These are phyloP conservation scores for Lepisosteus osseus DNA, from an alignment of 2,113 vertebrate genomes.

Conservation along the genomic window DNA sequence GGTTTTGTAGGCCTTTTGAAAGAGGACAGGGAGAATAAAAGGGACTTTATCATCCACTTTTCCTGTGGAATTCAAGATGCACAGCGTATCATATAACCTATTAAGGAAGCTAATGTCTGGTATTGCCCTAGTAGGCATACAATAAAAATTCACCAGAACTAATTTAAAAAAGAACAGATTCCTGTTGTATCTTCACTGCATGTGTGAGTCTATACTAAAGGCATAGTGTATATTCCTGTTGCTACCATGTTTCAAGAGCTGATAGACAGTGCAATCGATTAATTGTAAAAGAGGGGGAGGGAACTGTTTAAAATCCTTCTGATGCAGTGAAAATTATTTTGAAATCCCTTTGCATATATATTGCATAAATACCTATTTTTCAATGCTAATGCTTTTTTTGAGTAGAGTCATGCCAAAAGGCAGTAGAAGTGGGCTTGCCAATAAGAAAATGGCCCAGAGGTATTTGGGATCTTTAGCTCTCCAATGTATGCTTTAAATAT, in stretches of 20 bases:
- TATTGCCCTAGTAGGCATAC: conserved; percentile 43
- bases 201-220: not conserved
- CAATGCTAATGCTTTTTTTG: too few species aligned
- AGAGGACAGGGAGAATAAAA: conserved; percentile 39
- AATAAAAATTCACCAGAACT: conserved; percentile 26
- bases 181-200: not conserved
- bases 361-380: too few species aligned
- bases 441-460: too few species aligned
- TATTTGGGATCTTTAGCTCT: too few species aligned
- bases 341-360: not conserved
- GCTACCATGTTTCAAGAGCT: not conserved
- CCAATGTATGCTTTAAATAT: too few species aligned
- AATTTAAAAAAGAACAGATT: not conserved
- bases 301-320: conserved; percentile 3
- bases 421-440: too few species aligned
- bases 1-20: conserved; percentile 33
- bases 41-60: conserved; percentile 54
- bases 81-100: conserved; percentile 50
- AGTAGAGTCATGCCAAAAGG: too few species aligned
- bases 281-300: not conserved
- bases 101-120: conserved; percentile 50
- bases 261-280: not conserved
- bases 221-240: not conserved
- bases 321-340: not conserved
- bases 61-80: conserved; percentile 46